Base-by-base conservation (phyloP, 2,113 vertebrate species). In the Pavo muticus region DNA sequence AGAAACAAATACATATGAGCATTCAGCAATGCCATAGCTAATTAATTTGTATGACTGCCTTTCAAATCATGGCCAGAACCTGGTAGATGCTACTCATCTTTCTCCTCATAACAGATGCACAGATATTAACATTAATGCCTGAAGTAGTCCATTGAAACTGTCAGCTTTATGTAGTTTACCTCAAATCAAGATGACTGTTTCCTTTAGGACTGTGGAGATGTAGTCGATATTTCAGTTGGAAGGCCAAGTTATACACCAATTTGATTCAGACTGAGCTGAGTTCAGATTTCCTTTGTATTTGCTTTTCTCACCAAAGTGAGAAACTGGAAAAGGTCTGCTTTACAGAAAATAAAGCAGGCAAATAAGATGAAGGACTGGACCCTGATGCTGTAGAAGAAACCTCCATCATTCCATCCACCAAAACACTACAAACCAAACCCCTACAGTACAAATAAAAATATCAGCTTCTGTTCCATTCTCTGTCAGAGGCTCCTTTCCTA, bases 1-100 rank as follows among this genome's bases (percentile, higher is more conserved):
- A 94, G 59, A 60, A 93, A 85, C 50, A 91, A 94, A 74, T 80
- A 93, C 79, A 68, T 76, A 70, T 12, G 25, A 70, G 3, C 60
- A 14, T n/a, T 84, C 47, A 57, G 37, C 56, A 79, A 32, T 0
- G 4, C 56, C 18, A 29, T 15, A 4, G 45, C 44, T 87, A 79
- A 68, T 71, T 73, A 87, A 90, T 88, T 94, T 77, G 25, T 48
- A 52, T 57, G 39, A 56, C 30, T n/a, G 25, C 5, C 0, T 69
- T 93, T 92, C 71, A 81, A 60, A 30, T 84, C 73, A 71, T 0
- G 0, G 30, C 61, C 35, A 70, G 40, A 91, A 57, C 11, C 37
- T 70, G 20, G 23, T 61, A 65, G 14, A 27, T 64, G 24, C 13
- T 74, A 19, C 60, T 80, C 88, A 69, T 40, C 63, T 54, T 87